Percentiles rank a stretch among this genome's conserved stretches.
phyloP scores from a whole-genome alignment of 2,113 vertebrate species.

The Craseonycteris thonglongyai region DNA sequence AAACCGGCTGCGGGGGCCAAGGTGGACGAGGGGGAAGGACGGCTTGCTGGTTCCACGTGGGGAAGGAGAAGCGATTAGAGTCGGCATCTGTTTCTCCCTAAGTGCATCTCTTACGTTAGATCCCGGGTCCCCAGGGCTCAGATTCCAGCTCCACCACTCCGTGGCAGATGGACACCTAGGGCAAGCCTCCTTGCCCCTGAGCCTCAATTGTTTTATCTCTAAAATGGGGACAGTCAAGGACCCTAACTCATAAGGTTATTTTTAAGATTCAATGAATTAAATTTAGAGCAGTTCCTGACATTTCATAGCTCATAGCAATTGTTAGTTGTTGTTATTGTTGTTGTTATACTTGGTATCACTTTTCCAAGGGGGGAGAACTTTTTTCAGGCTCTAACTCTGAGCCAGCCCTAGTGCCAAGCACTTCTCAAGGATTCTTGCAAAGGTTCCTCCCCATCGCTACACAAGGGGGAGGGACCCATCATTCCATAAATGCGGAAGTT shows the following conservation, averaged over 20 bases:
- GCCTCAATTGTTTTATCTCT: neutral
- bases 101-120: neutral
- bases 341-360: no score
- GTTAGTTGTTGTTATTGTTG: neutral
- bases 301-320: neutral
- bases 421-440: neutral
- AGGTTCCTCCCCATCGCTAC: neutral
- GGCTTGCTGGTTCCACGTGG: constrained; percentile 69
- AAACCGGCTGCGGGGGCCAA: neutral
- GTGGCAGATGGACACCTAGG: neutral
- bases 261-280: neutral
- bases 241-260: neutral
- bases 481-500: neutral
- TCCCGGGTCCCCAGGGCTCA: neutral
- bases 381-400: neutral
- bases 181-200: neutral
- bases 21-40: constrained; percentile 26
- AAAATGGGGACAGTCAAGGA: neutral
- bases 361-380: neutral
- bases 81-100: neutral
- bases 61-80: neutral
- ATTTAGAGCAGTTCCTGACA: neutral
- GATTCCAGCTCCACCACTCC: neutral
- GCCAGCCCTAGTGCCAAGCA: neutral
- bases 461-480: neutral